Evolutionary conservation across 1,140 invertebrate species (phyloP).

Genomic region (Drosophila bocqueti): DNA sequence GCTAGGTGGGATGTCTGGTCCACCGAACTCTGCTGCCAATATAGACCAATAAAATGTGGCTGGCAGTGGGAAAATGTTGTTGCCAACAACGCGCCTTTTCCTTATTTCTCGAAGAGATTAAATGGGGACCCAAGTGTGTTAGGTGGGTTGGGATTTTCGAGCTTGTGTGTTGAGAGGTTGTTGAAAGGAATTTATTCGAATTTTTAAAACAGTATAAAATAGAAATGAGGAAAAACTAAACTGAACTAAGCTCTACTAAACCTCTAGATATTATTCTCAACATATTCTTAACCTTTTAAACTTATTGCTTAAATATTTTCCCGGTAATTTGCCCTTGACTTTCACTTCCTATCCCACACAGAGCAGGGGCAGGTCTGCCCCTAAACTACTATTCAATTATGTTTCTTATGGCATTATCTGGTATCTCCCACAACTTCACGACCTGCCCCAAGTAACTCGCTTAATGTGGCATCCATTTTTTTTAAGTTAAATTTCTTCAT

Average conservation of each 20-base stretch:
- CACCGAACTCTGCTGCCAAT: slow-evolving; percentile 10
- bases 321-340: slow-evolving; percentile 15
- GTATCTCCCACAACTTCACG: slow-evolving; percentile 16
- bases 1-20: slow-evolving; percentile 34
- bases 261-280: not conserved
- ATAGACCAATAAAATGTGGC: slow-evolving; percentile 39
- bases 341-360: slow-evolving; percentile 14
- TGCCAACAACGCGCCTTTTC: slow-evolving; percentile 4
- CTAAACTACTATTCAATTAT: slow-evolving; percentile 16
- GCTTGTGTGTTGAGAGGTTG: slow-evolving; percentile 18
- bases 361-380: too few relatives aligned
- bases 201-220: not conserved
- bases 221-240: too few relatives aligned
- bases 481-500: slow-evolving; percentile 19
- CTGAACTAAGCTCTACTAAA: too few relatives aligned
- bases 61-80: slow-evolving; percentile 39
- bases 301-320: not conserved
- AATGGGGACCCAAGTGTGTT: slow-evolving; percentile 2
- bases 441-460: slow-evolving; percentile 43
- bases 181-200: slow-evolving; percentile 1
- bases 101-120: slow-evolving; percentile 4
- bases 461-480: slow-evolving; percentile 9
- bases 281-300: rapidly evolving
- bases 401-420: not conserved
- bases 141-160: slow-evolving; percentile 18